These are phyloP conservation scores for Xestia rhomboidea DNA, from an alignment of 2,888 invertebrate species.

Conservation along the genomic window DNA sequence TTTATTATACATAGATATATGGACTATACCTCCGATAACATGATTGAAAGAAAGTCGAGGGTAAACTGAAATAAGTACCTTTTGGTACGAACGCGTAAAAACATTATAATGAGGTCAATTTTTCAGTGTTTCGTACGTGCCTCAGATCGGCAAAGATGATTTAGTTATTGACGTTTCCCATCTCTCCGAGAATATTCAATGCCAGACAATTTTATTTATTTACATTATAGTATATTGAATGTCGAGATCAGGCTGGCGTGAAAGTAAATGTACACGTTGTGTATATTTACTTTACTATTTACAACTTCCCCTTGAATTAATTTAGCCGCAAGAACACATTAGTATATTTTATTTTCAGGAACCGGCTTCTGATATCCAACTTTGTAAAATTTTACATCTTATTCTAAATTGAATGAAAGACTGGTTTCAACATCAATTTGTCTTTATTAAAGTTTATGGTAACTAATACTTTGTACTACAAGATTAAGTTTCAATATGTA, in stretches of 20 bases:
- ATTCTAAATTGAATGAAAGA: constrained; percentile 55
- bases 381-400: constrained; percentile 36
- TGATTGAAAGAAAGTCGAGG: constrained; percentile 5
- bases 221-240: constrained; percentile 57
- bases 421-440: constrained; percentile 85
- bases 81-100: constrained; percentile 23
- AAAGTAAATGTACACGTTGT: constrained; percentile 46
- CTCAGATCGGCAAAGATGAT: constrained; percentile 55
- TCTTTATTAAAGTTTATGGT: constrained; percentile 88
- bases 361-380: constrained; percentile 20
- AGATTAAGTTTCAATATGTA: constrained; percentile 87
- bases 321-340: constrained; percentile 42
- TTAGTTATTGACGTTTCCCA: constrained; percentile 50
- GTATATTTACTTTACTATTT: constrained; percentile 65
- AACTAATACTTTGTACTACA: constrained; percentile 89
- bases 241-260: constrained; percentile 53
- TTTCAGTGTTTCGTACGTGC: constrained; percentile 55
- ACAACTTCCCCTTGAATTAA: constrained; percentile 61
- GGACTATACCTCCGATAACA: background rate
- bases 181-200: constrained; percentile 50
- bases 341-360: constrained; percentile 26
- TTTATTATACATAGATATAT: background rate
- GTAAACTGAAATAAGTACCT: constrained; percentile 8
- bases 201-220: constrained; percentile 62
- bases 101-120: constrained; percentile 49